These are phyloP conservation scores for Ooceraea biroi DNA, from an alignment of 1,140 invertebrate genomes.

Conservation along the genomic window DNA sequence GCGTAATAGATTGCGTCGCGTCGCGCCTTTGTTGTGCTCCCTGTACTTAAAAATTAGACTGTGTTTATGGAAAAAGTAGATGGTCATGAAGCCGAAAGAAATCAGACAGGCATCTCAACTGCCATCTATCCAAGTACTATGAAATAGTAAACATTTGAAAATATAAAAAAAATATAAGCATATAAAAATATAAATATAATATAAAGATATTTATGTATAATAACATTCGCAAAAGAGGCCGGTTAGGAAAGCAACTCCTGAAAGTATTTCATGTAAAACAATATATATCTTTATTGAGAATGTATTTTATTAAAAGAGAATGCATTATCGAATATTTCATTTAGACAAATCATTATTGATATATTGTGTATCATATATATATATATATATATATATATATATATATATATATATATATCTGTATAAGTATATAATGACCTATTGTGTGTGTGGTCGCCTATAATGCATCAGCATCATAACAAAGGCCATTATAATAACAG, in stretches of 20 bases:
- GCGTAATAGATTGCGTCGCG: no score
- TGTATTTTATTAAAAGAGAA: conserved; percentile 77
- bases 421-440: conserved; percentile 67
- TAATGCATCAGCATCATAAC: conserved; percentile 21
- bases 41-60: no score
- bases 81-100: background rate
- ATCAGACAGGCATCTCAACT: background rate
- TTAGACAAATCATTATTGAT: conserved; percentile 67
- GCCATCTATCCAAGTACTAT: no score
- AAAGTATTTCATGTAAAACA: conserved; percentile 43
- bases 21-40: no score
- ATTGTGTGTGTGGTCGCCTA: background rate
- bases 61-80: background rate
- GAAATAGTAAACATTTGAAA: background rate
- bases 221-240: background rate
- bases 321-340: conserved; percentile 72
- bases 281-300: conserved; percentile 68
- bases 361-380: conserved; percentile 61
- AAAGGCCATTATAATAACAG: conserved; percentile 73
- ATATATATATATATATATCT: conserved; percentile 59
- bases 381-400: no score
- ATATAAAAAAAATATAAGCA: background rate
- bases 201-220: background rate
- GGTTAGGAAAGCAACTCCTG: background rate
- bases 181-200: background rate